These are phyloP conservation scores for Tapirus indicus DNA, from an alignment of 2,797 vertebrate species.

Conservation along the genomic window DNA sequence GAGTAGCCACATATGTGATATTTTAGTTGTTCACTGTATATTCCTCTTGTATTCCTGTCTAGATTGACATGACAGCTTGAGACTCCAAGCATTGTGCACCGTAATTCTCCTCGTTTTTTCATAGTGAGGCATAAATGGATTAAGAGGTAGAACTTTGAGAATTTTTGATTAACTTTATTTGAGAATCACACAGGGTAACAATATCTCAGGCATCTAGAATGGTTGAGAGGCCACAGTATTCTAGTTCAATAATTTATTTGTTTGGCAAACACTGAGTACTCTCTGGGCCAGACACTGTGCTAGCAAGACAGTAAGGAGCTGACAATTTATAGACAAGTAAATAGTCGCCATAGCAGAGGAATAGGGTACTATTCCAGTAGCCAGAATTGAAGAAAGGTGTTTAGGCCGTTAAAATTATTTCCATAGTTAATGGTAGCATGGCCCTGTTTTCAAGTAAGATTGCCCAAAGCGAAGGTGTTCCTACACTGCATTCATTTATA, in stretches of 20 bases:
- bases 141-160: neutral
- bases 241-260: neutral
- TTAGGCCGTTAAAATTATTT: neutral
- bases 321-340: neutral
- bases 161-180: constrained; percentile 35
- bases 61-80: neutral
- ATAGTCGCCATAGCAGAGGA: neutral
- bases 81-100: neutral
- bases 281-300: neutral
- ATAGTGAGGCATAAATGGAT: neutral
- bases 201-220: neutral
- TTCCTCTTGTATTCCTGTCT: neutral
- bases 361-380: neutral
- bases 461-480: neutral
- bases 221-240: neutral
- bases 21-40: neutral
- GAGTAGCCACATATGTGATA: neutral
- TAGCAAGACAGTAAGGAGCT: neutral
- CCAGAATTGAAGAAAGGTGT: neutral
- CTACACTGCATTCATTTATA: neutral
- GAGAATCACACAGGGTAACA: neutral
- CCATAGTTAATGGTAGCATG: neutral
- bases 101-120: neutral
- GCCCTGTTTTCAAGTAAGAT: neutral
- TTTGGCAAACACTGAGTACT: neutral